Percentiles rank a stretch among this genome's conserved stretches.
phyloP scores from a whole-genome alignment of 2,888 invertebrate genomes.

The Erpobdella octoculata region DNA sequence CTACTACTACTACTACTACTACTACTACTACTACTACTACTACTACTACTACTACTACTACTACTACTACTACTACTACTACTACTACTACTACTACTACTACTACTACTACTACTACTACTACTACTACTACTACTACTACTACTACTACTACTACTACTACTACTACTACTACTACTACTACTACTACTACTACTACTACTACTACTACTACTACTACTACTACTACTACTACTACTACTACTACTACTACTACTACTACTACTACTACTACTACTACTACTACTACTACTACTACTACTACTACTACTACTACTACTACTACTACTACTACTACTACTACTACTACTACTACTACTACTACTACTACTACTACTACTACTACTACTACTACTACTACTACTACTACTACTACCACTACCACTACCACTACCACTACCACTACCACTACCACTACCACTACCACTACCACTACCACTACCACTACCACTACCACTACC shows the following conservation, averaged over 20 bases:
- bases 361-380: not conserved
- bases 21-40: slow-evolving; percentile 1
- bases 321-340: not conserved
- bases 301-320: slow-evolving; percentile 5
- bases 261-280: not conserved
- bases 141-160: slow-evolving; percentile 1
- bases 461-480: slow-evolving; percentile 30
- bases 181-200: slow-evolving; percentile 6
- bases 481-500: slow-evolving; percentile 28
- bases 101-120: slow-evolving; percentile 1
- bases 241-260: slow-evolving; percentile 5
- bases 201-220: slow-evolving; percentile 1
- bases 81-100: slow-evolving; percentile 1
- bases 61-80: slow-evolving; percentile 5
- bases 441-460: slow-evolving; percentile 28
- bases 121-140: slow-evolving; percentile 5
- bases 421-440: slow-evolving; percentile 24
- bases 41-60: slow-evolving; percentile 1
- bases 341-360: not conserved
- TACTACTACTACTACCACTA: not conserved
- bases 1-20: slow-evolving; percentile 6
- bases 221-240: not conserved
- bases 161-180: slow-evolving; percentile 1
- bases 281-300: not conserved
- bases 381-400: not conserved